Evolutionary conservation across 1,140 invertebrate genomes (phyloP), one percentile per base, ranked within the genome.

Genomic region (Drosophila pectinifera): DNA sequence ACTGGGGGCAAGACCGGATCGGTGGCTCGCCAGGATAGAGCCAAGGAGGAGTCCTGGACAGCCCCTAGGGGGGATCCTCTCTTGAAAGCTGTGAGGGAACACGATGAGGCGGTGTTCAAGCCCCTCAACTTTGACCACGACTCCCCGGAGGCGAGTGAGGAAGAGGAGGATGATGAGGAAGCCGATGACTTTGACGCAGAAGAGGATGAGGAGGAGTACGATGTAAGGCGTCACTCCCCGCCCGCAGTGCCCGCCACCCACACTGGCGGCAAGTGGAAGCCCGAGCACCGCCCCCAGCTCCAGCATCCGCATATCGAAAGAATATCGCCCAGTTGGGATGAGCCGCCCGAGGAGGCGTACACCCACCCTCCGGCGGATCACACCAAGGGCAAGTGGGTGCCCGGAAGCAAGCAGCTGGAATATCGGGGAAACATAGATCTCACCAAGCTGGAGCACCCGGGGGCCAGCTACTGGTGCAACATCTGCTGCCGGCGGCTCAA

Each of bases 321-420:
- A 59, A 13, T 92, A n/a, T 83, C 79, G 13, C 80, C 78, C 26
- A 84, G 64, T 41, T 92, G 91, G 91, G 85, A 89, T 43, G 89
- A 85, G 24, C 75, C 73, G 0, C 24, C 49, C 3, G 83, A 91
- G 10, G 90, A 84, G 13, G 11, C 57, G 8, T 74, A 78, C 26
- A 55, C 80, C 0, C 93, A 93, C 63, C 95, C 95, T 16, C 95
- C 95, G 5, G 94, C 94, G 8, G 94, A 94, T 46, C 94, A 96
- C 68, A 96, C 95, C 0, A 95, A 95, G 90, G 96, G 96, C 7
- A 96, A 96, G 93, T 96, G 96, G 96, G 94, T 96, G 53, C 95
- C 95, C 5, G 95, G 95, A 34, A 94, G 91, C 49, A 92, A 93
- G 91, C 94, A 92, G 63, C 42, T 88, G 84, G 84, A 89, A n/a